Evolutionary conservation across 1,140 invertebrate genomes (phyloP).

Genomic region (Charaxes varanes): DNA sequence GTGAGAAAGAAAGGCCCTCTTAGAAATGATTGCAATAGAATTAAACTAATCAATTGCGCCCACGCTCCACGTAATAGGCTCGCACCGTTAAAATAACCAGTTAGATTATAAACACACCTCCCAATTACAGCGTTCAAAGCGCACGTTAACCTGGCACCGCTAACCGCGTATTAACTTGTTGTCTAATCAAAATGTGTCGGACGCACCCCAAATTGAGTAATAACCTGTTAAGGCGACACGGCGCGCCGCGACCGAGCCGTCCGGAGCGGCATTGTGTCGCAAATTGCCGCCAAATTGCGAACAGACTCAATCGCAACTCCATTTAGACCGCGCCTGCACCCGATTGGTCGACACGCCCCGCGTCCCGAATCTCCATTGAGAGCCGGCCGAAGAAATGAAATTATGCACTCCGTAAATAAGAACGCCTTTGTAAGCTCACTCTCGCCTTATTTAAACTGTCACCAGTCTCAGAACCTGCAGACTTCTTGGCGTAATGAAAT

Average conservation of each 20-base stretch:
- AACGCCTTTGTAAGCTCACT: constrained; percentile 46
- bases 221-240: constrained; percentile 57
- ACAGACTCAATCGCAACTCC: constrained; percentile 55
- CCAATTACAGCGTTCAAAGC: constrained; percentile 22
- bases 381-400: constrained; percentile 54
- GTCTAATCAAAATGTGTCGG: constrained; percentile 62
- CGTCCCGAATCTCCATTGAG: constrained; percentile 31
- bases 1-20: too few relatives aligned
- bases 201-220: constrained; percentile 64
- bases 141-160: constrained; percentile 27
- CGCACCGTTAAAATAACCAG: constrained; percentile 12
- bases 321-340: constrained; percentile 55
- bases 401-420: constrained; percentile 65
- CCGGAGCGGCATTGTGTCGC: constrained; percentile 46
- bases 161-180: constrained; percentile 57
- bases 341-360: constrained; percentile 60
- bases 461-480: constrained; percentile 27
- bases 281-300: constrained; percentile 67
- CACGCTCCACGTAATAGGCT: background rate
- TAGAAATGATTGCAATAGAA: too few relatives aligned
- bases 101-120: constrained; percentile 18
- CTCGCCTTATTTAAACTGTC: constrained; percentile 51
- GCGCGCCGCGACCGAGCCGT: constrained; percentile 20
- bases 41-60: too few relatives aligned
- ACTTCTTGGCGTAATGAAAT: constrained; percentile 32